Base-by-base conservation (phyloP, 37 sponge, comb jelly and placozoan species). In the Trichoplax adhaerens region DNA sequence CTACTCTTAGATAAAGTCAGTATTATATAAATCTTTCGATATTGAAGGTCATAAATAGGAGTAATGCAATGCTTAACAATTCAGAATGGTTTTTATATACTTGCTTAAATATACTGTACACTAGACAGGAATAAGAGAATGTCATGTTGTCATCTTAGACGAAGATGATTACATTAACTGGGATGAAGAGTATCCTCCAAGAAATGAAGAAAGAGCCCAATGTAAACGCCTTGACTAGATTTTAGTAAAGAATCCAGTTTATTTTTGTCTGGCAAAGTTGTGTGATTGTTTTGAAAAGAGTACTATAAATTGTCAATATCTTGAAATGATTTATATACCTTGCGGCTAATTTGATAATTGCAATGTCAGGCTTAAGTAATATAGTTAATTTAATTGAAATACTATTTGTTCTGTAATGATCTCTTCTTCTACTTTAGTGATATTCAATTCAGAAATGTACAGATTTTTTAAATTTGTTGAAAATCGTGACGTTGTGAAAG, bases 121-220 rank as follows among this genome's bases (percentile, higher is more conserved):
- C 62, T 53, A 88, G 86, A 87, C 84, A 68, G 97, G 97, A 66
- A 88, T 88, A 76, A 71, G 97, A 63, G 97, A 90, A 76, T 95
- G 97, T 65, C 97, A 95, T 58, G 73, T 95, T n/a, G 90, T 95
- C 7, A 77, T 87, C n/a, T 72, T 95, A 58, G 81, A 74, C 73
- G 97, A 95, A 3, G 97, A 95, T 70, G 97, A 95, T 71, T 56
- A 74, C 54, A 85, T 95, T 56, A 87, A 95, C 50, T 95, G 97
- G 97, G 97, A 95, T 76, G 78, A 80, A 0, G 72, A 90, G 1
- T 68, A 85, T 75, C 97, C 97, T 47, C 97, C 97, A 5, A 70
- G 79, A 47, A 67, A 80, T 46, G 97, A 91, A 67, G 97, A 95
- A 56, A 88, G 91, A 54, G 69, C 73, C n/a, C 82, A 88, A 29